phyloP scores from a whole-genome alignment of 2,797 vertebrate species.

The Ciconia nigra region DNA sequence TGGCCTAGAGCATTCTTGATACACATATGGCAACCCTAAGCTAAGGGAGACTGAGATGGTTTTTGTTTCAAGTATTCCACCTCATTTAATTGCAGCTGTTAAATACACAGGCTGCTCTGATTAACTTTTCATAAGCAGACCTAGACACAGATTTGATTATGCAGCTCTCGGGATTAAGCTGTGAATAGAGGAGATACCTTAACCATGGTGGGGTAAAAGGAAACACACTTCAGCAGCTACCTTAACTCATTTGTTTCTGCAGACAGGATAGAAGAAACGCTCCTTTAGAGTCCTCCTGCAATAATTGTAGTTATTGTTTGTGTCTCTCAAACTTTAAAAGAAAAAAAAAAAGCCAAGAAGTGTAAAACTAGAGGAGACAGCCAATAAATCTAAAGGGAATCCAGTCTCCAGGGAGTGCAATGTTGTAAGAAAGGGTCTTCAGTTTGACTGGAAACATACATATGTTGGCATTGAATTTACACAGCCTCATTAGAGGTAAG shows the following conservation, averaged over 20 bases:
- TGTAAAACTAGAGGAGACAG: not conserved
- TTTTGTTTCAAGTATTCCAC: not conserved
- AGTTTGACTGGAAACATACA: not conserved
- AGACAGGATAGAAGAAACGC: not conserved
- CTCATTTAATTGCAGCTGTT: not conserved
- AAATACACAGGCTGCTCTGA: not conserved
- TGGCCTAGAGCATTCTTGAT: not conserved
- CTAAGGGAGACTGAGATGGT: not conserved
- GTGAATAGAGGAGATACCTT: not conserved
- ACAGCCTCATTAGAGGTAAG: not conserved
- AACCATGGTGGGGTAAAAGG: not conserved
- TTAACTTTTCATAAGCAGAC: not conserved
- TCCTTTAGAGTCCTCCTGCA: not conserved
- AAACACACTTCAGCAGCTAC: not conserved
- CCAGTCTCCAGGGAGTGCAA: not conserved
- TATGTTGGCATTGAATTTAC: fast-evolving
- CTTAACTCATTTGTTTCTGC: not conserved
- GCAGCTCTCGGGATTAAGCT: not conserved
- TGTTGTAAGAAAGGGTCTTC: not conserved
- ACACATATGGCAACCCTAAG: not conserved
- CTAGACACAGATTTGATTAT: not conserved
- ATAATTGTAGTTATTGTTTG: not conserved
- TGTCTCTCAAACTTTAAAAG: not conserved
- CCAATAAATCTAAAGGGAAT: not conserved
- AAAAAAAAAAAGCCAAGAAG: not conserved